Evolutionary conservation across 2,888 invertebrate genomes (phyloP).

Genomic region (Eupithecia subfuscata): DNA sequence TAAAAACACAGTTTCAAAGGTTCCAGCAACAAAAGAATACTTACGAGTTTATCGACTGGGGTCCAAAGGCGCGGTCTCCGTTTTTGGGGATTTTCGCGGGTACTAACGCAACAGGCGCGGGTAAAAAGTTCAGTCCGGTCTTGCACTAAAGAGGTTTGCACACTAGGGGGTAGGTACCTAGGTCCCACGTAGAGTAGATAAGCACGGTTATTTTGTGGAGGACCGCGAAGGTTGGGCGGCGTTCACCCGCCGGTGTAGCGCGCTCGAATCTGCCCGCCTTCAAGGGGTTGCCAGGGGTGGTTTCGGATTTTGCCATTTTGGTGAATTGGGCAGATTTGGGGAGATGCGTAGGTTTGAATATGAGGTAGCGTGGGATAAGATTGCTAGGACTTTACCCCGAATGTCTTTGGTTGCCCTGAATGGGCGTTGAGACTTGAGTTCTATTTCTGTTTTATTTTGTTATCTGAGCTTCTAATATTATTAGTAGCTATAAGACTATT

Average conservation of each 20-base stretch:
- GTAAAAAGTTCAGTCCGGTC: slow-evolving; percentile 26
- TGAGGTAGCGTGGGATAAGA: background rate
- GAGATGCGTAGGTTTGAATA: background rate
- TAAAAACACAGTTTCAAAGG: slow-evolving; percentile 31
- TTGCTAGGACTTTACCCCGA: background rate
- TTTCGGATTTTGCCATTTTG: slow-evolving; percentile 4
- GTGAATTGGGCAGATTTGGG: background rate
- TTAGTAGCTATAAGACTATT: too few relatives aligned
- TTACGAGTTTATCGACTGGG: slow-evolving; percentile 64
- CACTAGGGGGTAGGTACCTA: slow-evolving; percentile 31
- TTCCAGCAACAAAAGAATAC: slow-evolving; percentile 64
- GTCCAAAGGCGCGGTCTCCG: slow-evolving; percentile 57
- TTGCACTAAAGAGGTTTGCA: slow-evolving; percentile 13
- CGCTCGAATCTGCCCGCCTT: slow-evolving; percentile 68
- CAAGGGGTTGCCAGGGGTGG: slow-evolving; percentile 50
- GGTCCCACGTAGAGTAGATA: slow-evolving; percentile 57
- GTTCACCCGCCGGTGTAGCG: slow-evolving; percentile 77
- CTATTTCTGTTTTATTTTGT: too few relatives aligned
- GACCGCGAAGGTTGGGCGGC: slow-evolving; percentile 63
- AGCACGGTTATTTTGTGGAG: slow-evolving; percentile 45
- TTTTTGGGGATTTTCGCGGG: slow-evolving; percentile 43
- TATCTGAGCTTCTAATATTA: too few relatives aligned
- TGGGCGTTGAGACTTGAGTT: background rate
- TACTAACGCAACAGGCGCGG: slow-evolving; percentile 64
- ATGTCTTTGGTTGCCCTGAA: background rate